Percentiles rank a stretch among this genome's conserved stretches.
phyloP scores from a whole-genome alignment of 2,113 vertebrate species.

The Spilogale gracilis region DNA sequence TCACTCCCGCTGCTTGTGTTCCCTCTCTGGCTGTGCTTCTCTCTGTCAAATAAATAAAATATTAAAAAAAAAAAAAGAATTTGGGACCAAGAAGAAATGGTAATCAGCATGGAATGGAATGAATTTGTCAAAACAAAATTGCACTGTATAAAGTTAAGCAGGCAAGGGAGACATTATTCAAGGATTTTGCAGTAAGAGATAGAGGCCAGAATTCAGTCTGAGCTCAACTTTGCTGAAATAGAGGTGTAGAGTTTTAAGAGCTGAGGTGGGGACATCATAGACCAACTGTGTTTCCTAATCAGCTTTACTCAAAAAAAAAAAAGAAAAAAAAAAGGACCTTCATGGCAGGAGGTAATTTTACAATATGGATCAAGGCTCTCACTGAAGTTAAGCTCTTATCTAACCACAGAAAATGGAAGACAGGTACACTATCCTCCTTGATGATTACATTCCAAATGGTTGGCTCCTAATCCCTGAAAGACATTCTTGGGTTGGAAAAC shows the following conservation, averaged over 20 bases:
- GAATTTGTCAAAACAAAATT: not conserved
- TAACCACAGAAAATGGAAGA: not conserved
- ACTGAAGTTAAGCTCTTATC: not conserved
- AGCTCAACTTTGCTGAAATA: not conserved
- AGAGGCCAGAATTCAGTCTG: not conserved
- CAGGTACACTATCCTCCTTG: not conserved
- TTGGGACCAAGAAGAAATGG: not conserved
- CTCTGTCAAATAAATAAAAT: too few species aligned
- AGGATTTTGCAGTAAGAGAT: not conserved
- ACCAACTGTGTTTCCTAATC: not conserved
- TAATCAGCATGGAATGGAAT: not conserved
- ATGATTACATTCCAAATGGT: not conserved
- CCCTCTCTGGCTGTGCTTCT: too few species aligned
- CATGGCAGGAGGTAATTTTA: not conserved
- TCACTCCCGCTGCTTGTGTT: too few species aligned
- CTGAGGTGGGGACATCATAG: not conserved
- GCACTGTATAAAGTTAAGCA: not conserved
- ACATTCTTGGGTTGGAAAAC: not conserved
- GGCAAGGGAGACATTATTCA: not conserved
- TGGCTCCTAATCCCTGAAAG: not conserved
- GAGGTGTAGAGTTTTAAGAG: not conserved
- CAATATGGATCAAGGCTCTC: not conserved
- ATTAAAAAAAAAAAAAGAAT: not conserved
- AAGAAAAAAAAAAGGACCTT: not conserved
- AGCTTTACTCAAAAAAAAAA: not conserved